phyloP scores from a whole-genome alignment of 2,888 invertebrate genomes.

The Azorinus chamasolen region DNA sequence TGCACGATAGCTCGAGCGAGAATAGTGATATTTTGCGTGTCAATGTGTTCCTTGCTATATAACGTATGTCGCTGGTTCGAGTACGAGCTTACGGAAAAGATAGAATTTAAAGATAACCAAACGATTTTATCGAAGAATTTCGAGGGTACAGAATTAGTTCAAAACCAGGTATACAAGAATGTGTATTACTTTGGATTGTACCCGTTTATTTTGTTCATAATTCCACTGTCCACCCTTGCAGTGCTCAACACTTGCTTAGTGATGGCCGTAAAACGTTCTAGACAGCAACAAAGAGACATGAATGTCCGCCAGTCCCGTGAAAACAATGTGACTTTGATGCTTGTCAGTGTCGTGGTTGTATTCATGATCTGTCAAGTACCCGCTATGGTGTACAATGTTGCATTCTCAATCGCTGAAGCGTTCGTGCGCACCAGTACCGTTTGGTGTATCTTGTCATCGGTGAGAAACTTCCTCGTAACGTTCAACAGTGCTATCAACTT shows the following conservation, averaged over 20 bases:
- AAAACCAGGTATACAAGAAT: slow-evolving; percentile 90
- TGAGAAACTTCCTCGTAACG: slow-evolving; percentile 94
- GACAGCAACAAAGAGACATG: slow-evolving; percentile 95
- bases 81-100: slow-evolving; percentile 80
- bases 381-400: slow-evolving; percentile 89
- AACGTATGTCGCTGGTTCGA: slow-evolving; percentile 91
- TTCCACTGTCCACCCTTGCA: slow-evolving; percentile 95
- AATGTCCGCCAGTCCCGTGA: slow-evolving; percentile 96
- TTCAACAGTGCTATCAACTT: slow-evolving; percentile 99
- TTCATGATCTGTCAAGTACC: slow-evolving; percentile 96
- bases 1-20: slow-evolving; percentile 96
- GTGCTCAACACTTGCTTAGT: slow-evolving; percentile 95
- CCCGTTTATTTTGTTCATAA: slow-evolving; percentile 96
- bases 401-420: slow-evolving; percentile 90
- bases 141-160: slow-evolving; percentile 90
- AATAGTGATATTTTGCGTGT: slow-evolving; percentile 93
- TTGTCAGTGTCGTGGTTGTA: slow-evolving; percentile 96
- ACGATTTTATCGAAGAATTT: slow-evolving; percentile 54
- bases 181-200: slow-evolving; percentile 98
- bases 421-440: slow-evolving; percentile 88
- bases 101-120: slow-evolving; percentile 27
- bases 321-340: slow-evolving; percentile 97
- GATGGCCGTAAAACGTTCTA: slow-evolving; percentile 94
- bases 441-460: slow-evolving; percentile 81
- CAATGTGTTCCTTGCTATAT: slow-evolving; percentile 93